phyloP scores from a whole-genome alignment of 2,888 invertebrate species.

The Chelonus formosanus region DNA sequence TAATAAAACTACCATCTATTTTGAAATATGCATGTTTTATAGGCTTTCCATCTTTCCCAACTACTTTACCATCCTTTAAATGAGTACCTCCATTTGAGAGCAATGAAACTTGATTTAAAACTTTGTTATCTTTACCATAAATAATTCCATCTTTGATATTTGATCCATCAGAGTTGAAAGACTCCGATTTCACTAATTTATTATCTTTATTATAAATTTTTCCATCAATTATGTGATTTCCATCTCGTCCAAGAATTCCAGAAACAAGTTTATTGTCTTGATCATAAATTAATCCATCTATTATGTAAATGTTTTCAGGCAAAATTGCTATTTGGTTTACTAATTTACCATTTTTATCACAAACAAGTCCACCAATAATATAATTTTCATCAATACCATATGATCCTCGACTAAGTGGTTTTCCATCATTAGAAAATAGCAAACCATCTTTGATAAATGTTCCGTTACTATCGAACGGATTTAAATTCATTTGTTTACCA shows the following conservation, averaged over 20 bases:
- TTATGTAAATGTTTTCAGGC: constrained; percentile 47
- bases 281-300: constrained; percentile 55
- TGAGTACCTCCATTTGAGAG: constrained; percentile 53
- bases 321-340: constrained; percentile 52
- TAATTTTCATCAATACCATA: constrained; percentile 57
- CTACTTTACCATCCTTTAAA: constrained; percentile 55
- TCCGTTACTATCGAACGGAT: constrained; percentile 53
- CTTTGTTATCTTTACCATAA: constrained; percentile 50
- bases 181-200: constrained; percentile 51
- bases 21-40: constrained; percentile 55
- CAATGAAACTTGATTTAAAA: constrained; percentile 49
- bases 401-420: constrained; percentile 54
- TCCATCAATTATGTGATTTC: constrained; percentile 55
- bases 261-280: constrained; percentile 55
- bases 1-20: constrained; percentile 55
- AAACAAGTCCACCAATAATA: constrained; percentile 56
- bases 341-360: constrained; percentile 50
- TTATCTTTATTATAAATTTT: constrained; percentile 53
- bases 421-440: constrained; percentile 52
- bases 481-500: constrained; percentile 55
- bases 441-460: constrained; percentile 59
- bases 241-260: constrained; percentile 54
- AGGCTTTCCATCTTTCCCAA: constrained; percentile 52
- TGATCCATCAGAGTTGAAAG: constrained; percentile 49
- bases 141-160: constrained; percentile 57